These are phyloP conservation scores for Rallus crepitans DNA, from an alignment of 2,797 vertebrate genomes.

Conservation along the genomic window DNA sequence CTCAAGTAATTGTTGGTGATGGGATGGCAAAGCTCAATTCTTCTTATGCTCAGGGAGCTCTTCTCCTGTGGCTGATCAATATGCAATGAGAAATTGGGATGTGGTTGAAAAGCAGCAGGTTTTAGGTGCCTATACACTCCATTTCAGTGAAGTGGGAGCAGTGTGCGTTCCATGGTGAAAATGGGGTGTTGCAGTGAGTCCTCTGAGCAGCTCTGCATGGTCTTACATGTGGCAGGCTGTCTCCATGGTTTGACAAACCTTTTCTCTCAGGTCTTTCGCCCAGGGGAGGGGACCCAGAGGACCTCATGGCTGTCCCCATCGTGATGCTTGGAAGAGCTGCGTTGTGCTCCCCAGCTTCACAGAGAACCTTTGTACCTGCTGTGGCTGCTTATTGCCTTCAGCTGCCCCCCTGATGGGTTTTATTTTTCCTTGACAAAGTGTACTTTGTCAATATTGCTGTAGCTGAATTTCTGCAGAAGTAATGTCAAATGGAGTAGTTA, in stretches of 20 bases:
- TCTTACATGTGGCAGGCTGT: fast-evolving
- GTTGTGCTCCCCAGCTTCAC: fast-evolving
- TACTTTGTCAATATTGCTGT: neutral
- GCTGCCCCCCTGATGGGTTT: fast-evolving
- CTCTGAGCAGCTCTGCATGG: fast-evolving
- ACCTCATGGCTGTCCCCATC: fast-evolving
- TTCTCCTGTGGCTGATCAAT: neutral
- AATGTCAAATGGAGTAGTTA: conserved; percentile 16
- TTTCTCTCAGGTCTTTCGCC: neutral
- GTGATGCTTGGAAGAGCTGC: fast-evolving
- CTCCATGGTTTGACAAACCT: too few species aligned
- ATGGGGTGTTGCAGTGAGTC: fast-evolving
- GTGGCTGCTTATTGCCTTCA: fast-evolving
- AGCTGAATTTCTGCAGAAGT: neutral
- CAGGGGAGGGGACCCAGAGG: fast-evolving
- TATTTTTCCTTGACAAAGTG: fast-evolving
- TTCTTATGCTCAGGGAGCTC: neutral
- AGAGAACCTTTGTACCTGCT: fast-evolving
- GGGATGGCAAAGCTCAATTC: neutral
- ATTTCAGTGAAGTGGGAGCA: neutral
- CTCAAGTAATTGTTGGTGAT: neutral
- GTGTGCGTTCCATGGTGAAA: fast-evolving
- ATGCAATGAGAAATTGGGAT: neutral
- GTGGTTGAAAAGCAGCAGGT: neutral
- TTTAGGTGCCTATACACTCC: neutral